Base-by-base conservation (phyloP, 1,140 invertebrate species). In the Harpegnathos saltator region DNA sequence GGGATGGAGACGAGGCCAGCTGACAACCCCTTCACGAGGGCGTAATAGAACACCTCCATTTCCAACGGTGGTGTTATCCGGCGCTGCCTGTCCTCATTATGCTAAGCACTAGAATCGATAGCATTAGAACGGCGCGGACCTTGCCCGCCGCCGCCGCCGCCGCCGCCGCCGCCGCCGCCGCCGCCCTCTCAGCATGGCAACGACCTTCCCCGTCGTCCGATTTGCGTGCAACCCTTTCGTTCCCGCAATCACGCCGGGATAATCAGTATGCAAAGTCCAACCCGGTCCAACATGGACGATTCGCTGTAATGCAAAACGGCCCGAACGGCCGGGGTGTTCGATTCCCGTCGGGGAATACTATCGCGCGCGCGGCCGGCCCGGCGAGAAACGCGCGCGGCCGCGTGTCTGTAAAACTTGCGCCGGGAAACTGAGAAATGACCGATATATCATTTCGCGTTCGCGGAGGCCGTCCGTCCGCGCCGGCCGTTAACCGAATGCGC, bases 101-200 rank as follows among this genome's bases (percentile, higher is more conserved):
- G 92, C 91, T 92, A 92, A 93, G 90, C 92, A 92, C 92, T 66
- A 90, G 91, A 93, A 93, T 93, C 91, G 91, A 93, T 93, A 92
- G 89, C 85, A 91, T 91, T 91, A 91, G 90, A 88, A 91, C 74
- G 75, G 83, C 74, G 83, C 74, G 78, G 84, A 87, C 81, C 61
- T 82, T 82, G 58, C 77, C 58, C 74, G 26, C 17, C 82, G 78
- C 58, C 59, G 22, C 80, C 85, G 22, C 62, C 59, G 22, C 24
- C 73, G 65, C 58, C 74, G 26, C 17, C 82, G 78, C 58, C 59
- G 22, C 80, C 85, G 22, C 62, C 59, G 22, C 24, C 73, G 38
- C 44, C 7, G 54, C 78, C 75, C 19, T 58, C 58, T 56, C 62
- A 54, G 65, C 82, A 56, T 82, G 72, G 82, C 83, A 83, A 84